phyloP scores from a whole-genome alignment of 2,797 vertebrate genomes.

The Brachyrhaphis roseni region DNA sequence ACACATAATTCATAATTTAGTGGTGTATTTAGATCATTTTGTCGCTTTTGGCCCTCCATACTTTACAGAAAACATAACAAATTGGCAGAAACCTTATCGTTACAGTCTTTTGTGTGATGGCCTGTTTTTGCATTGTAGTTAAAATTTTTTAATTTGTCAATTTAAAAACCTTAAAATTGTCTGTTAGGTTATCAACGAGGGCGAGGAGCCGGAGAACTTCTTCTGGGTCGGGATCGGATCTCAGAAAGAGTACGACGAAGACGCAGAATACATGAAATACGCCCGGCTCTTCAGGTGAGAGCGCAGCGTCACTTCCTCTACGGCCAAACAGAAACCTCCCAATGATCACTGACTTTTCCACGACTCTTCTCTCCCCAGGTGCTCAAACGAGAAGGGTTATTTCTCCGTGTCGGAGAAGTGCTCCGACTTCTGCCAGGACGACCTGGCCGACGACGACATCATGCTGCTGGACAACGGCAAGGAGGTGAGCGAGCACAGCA shows the following conservation, averaged over 20 bases:
- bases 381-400: constrained; percentile 98
- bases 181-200: constrained; percentile 94
- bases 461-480: constrained; percentile 96
- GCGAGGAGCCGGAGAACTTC: constrained; percentile 98
- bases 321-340: not conserved
- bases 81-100: not conserved
- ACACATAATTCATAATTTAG: too few species aligned
- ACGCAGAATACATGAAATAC: constrained; percentile 96
- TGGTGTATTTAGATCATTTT: too few species aligned
- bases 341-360: not conserved
- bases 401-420: constrained; percentile 97
- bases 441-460: constrained; percentile 96
- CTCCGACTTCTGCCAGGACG: constrained; percentile 98
- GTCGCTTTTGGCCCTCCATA: too few species aligned
- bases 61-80: not conserved
- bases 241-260: constrained; percentile 93
- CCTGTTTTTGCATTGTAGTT: not conserved
- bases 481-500: constrained; percentile 79
- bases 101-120: not conserved
- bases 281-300: constrained; percentile 93
- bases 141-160: not conserved
- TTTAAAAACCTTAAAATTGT: not conserved
- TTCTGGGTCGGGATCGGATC: constrained; percentile 98
- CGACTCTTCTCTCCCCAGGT: constrained; percentile 73
- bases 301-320: not conserved